phyloP scores from a whole-genome alignment of 2,888 invertebrate species.

The Monochamus alternatus region DNA sequence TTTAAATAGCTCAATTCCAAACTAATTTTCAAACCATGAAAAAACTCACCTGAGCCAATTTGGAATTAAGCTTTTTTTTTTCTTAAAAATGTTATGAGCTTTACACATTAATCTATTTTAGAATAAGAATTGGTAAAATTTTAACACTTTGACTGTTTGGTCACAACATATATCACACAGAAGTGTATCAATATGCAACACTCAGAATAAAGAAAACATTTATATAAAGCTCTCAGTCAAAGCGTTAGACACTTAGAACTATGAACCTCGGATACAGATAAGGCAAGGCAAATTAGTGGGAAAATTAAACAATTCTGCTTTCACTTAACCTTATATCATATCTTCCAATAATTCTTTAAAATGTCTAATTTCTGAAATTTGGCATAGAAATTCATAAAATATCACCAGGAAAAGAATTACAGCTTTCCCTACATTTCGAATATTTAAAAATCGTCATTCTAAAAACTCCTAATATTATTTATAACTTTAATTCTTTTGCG shows the following conservation, averaged over 20 bases:
- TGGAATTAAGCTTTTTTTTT: slow-evolving; percentile 29
- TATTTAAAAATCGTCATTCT: background rate
- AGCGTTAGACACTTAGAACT: slow-evolving; percentile 35
- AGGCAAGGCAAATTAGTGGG: slow-evolving; percentile 27
- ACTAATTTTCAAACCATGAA: background rate
- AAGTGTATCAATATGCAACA: slow-evolving; percentile 35
- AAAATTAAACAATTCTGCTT: background rate
- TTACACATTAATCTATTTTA: slow-evolving; percentile 34
- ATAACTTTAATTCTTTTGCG: too few relatives aligned
- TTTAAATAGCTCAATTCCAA: slow-evolving; percentile 30
- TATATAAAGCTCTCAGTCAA: slow-evolving; percentile 36
- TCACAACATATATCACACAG: slow-evolving; percentile 37
- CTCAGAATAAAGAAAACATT: slow-evolving; percentile 31
- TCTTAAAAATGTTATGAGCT: slow-evolving; percentile 20
- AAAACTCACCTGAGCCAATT: slow-evolving; percentile 23
- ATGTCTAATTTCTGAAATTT: background rate
- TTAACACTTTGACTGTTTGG: slow-evolving; percentile 38
- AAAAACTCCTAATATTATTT: too few relatives aligned
- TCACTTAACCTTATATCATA: background rate
- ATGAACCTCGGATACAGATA: slow-evolving; percentile 31
- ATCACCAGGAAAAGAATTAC: background rate
- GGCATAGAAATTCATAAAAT: slow-evolving; percentile 3
- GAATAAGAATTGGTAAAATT: slow-evolving; percentile 36
- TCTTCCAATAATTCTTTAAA: background rate
- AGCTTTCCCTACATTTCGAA: background rate